Percentiles rank a stretch among this genome's conserved stretches.
Evolutionary conservation across 1,140 invertebrate species (phyloP).

Genomic region (Papilio aristodemus): DNA sequence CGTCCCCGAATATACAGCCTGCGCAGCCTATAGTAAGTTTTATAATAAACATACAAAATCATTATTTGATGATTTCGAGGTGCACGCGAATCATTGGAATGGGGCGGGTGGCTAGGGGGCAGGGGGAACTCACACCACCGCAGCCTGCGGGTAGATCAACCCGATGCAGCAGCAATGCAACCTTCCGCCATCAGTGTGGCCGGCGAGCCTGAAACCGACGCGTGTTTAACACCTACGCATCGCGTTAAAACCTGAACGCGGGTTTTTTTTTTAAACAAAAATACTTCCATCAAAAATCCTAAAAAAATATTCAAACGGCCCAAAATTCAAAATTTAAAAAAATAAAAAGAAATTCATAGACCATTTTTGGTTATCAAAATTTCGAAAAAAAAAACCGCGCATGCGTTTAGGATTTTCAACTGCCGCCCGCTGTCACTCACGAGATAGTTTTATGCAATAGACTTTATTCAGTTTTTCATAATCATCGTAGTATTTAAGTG

Average conservation of each 20-base stretch:
- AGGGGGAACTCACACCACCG: slow-evolving; percentile 58
- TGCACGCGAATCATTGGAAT: slow-evolving; percentile 68
- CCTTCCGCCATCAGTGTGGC: slow-evolving; percentile 73
- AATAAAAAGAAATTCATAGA: slow-evolving; percentile 67
- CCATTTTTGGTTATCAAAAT: slow-evolving; percentile 75
- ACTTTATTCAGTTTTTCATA: slow-evolving; percentile 75
- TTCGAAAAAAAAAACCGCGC: slow-evolving; percentile 66
- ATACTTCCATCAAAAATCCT: slow-evolving; percentile 46
- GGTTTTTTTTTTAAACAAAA: slow-evolving; percentile 54
- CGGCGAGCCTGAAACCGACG: slow-evolving; percentile 70
- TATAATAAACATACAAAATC: slow-evolving; percentile 78
- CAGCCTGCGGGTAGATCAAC: slow-evolving; percentile 41
- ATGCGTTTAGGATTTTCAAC: slow-evolving; percentile 66
- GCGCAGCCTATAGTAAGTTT: slow-evolving; percentile 54
- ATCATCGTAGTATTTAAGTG: slow-evolving; percentile 77
- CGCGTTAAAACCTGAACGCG: slow-evolving; percentile 65
- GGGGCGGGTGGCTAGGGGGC: slow-evolving; percentile 48
- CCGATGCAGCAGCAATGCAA: slow-evolving; percentile 68
- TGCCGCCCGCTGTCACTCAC: slow-evolving; percentile 74
- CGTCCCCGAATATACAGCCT: slow-evolving; percentile 42
- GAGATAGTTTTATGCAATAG: slow-evolving; percentile 78
- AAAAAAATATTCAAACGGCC: slow-evolving; percentile 62
- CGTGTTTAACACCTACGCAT: slow-evolving; percentile 78
- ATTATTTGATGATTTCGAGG: slow-evolving; percentile 79
- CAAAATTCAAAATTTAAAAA: slow-evolving; percentile 58